Base-by-base conservation (phyloP, 2,797 vertebrate species). In the Cynodonichthys magdalenae region DNA sequence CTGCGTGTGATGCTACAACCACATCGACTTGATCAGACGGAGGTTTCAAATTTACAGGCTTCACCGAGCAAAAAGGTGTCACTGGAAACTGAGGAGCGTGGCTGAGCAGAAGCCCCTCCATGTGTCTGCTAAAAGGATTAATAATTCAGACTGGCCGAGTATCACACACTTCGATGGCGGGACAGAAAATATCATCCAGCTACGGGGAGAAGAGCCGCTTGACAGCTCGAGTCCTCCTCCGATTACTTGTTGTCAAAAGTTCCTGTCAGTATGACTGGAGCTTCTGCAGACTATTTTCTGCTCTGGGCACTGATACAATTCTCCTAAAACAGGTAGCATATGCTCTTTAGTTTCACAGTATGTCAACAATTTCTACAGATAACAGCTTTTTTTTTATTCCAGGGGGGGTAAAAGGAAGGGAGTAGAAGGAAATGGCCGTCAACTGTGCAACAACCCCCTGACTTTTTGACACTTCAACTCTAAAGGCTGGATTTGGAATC, bases 91-190 rank as follows among this genome's bases (percentile, higher is more conserved):
- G 42, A 17, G 65, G 46, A 79, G 70, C 74, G 74, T 73, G 80
- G 75, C 62, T 59, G 74, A 61, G 67, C 77, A 73, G 69, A 85
- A 84, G 75, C 65, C 80, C 81, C 79, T 77, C 83, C 50, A 77
- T 65, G 79, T 59, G 73, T 80, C 82, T 80, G 76, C 70, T 61
- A n/a, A 59, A 59, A 52, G 50, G 79, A 91, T 93, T 66, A 93
- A 92, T 91, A 90, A 93, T 92, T 82, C 76, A 92, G 68, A 47
- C 64, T 75, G 52, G 31, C 64, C 75, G 78, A 69, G 80, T 71
- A 83, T 85, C 84, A 68, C 59, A 81, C 74, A 71, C 74, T 67
- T 58, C 65, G 68, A 81, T 61, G 82, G 49, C 12, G 18, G 68
- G 78, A 80, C 34, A 67, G n/a, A 15, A 28, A 50, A 50, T 60